Evolutionary conservation across 2,888 invertebrate genomes (phyloP), one percentile per base, ranked within the genome.

Genomic region (Mystacides longicornis): DNA sequence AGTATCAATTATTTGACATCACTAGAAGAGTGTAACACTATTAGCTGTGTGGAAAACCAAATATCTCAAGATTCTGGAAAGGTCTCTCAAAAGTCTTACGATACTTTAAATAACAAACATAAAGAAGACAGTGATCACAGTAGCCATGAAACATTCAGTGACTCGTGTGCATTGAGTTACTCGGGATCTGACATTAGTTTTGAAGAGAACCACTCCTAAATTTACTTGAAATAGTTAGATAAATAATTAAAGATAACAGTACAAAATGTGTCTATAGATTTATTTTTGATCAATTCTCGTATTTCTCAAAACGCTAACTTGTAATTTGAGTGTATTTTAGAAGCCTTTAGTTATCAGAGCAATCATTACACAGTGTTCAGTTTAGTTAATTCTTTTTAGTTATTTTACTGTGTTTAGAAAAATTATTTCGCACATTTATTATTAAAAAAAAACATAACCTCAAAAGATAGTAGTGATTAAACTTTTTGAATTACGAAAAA

Each of bases 121-220:
- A 60, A 62, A 5, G 11, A 27, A 7, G 64, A 64, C 22, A 60
- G 61, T 52, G 64, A 64, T 48, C 57, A 60, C 42, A 61, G 56
- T 11, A 62, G 58, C 20, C 63, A 58, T 14, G 51, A 64, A 20
- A 64, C 64, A 2, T 56, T 65, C 49, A 64, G 64, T 48, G 66
- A 65, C 54, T 65, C 66, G 21, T 65, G 64, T 49, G 65, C 63
- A 14, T 64, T 62, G 42, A 64, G 64, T 54, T 64, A 59, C 49
- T 63, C 65, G n/a, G 58, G 58, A 21, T 58, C 60, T 14, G 60
- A 60, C 27, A 49, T 52, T 20, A 58, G 58, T 51, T 56, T 58
- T 27, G 56, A 58, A 46, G 58, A 58, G 21, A 52, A 56, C 48
- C 45, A 54, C 23, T 56, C 54, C 2, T 58, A 49, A 54, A 37